Evolutionary conservation across 2,797 vertebrate genomes (phyloP).

Genomic region (Lepus townsendii): DNA sequence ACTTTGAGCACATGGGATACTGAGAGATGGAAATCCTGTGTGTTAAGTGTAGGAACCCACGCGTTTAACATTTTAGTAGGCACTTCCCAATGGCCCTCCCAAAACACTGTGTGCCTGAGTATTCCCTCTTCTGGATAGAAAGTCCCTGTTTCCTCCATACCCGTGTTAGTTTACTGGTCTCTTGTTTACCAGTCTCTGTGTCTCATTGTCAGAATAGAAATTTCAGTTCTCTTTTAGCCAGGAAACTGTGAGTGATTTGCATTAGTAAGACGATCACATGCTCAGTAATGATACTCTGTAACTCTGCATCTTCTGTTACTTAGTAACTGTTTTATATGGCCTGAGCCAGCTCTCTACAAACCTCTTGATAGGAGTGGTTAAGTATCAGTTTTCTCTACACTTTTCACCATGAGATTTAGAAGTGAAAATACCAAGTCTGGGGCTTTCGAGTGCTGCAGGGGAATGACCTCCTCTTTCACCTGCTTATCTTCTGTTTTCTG

Average conservation of each 20-base stretch:
- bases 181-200: background rate
- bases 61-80: background rate
- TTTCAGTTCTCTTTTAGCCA: background rate
- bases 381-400: background rate
- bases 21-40: background rate
- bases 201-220: background rate
- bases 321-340: background rate
- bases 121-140: background rate
- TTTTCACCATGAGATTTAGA: background rate
- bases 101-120: background rate
- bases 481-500: background rate
- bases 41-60: background rate
- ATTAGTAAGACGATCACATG: background rate
- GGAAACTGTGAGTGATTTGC: background rate
- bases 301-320: background rate
- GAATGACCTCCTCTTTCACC: accelerated
- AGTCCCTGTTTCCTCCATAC: background rate
- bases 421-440: background rate
- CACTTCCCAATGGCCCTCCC: background rate
- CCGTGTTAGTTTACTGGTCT: background rate
- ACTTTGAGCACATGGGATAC: background rate
- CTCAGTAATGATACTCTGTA: background rate
- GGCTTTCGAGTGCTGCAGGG: background rate
- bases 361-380: background rate
- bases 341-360: background rate